Evolutionary conservation across 2,888 invertebrate genomes (phyloP).

Genomic region (Chymomyza procnemis): DNA sequence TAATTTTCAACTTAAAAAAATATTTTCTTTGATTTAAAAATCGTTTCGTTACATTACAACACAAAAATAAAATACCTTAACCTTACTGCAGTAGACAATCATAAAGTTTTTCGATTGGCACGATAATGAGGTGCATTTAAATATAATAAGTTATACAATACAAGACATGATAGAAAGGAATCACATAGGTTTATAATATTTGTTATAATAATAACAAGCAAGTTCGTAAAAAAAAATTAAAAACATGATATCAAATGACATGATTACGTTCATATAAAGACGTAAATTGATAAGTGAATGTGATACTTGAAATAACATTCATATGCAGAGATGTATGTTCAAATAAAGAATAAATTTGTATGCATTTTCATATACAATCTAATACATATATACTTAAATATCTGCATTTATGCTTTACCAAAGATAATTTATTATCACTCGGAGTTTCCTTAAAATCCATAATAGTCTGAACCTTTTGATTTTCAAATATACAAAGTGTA

Average conservation of each 20-base stretch:
- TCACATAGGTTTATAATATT: not conserved
- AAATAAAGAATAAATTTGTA: conserved; percentile 23
- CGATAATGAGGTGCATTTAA: not conserved
- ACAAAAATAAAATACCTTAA: not conserved
- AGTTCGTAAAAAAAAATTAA: not conserved
- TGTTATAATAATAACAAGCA: not conserved
- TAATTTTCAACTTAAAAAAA: not conserved
- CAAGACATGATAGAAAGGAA: not conserved
- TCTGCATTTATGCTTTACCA: conserved; percentile 83
- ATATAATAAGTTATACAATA: not conserved
- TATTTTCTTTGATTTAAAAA: not conserved
- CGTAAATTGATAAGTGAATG: not conserved
- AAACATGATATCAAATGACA: not conserved
- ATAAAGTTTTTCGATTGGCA: not conserved
- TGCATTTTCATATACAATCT: conserved; percentile 31
- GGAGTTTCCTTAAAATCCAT: conserved; percentile 93
- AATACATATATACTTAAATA: conserved; percentile 28
- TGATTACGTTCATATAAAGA: not conserved
- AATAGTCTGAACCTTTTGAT: conserved; percentile 87
- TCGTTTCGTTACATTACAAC: not conserved
- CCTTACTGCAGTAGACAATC: not conserved
- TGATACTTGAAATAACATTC: conserved; percentile 14
- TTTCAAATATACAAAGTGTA: conserved; percentile 65
- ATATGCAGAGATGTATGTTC: not conserved
- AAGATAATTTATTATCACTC: conserved; percentile 93